Conservation (phyloP, 2,797 vertebrate species). For the Centroberyx gerrardi region DNA sequence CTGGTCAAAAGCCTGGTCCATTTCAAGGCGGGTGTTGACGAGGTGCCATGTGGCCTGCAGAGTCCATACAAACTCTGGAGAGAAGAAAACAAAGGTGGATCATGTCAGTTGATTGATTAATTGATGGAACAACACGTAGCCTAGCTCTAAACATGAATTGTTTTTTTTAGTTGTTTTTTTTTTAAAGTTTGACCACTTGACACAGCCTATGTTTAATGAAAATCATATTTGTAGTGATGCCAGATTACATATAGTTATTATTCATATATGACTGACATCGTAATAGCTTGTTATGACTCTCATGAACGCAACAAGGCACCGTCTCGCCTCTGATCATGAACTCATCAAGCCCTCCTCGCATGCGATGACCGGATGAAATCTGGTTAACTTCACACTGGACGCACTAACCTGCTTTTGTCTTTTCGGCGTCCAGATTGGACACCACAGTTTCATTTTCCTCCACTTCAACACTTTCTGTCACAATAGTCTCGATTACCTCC, state of each 20-base stretch:
- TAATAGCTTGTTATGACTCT: conserved; percentile 3
- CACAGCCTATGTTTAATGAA: neutral
- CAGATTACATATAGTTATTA: neutral
- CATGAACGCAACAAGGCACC: neutral
- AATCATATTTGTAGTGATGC: neutral
- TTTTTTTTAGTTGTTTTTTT: too few species aligned
- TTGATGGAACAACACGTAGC: too few species aligned
- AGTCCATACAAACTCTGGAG: conserved; percentile 86
- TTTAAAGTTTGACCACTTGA: neutral
- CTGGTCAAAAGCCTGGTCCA: conserved; percentile 86
- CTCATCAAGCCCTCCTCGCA: conserved; percentile 70
- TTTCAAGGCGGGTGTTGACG: conserved; percentile 83
- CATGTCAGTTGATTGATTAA: too few species aligned
- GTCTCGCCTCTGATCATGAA: conserved; percentile 14
- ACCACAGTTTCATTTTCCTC: conserved; percentile 74
- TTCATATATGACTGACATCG: neutral
- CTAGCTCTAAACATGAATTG: too few species aligned
- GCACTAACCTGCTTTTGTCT: conserved; percentile 82
- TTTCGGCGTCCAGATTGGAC: conserved; percentile 72
- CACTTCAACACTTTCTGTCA: conserved; percentile 75
- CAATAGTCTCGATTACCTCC: conserved; percentile 82
- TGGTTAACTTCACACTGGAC: conserved; percentile 7
- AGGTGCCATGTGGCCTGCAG: conserved; percentile 87
- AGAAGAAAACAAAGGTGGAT: neutral
- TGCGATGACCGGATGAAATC: conserved; percentile 50